phyloP scores from a whole-genome alignment of 2,888 invertebrate species.

The Polyploca ridens region DNA sequence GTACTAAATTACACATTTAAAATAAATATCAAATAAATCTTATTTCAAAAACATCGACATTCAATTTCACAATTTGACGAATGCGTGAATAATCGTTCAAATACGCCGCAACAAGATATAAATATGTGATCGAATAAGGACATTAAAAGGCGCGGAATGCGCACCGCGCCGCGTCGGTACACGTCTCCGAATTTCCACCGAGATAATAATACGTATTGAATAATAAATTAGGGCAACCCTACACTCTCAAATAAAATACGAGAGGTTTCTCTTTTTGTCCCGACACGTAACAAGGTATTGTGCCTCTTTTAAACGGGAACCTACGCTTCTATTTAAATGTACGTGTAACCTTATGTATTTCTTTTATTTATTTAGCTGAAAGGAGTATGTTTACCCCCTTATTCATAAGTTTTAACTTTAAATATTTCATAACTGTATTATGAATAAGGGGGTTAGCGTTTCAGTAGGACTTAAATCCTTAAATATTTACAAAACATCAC shows the following conservation, averaged over 20 bases:
- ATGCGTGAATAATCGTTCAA: not conserved
- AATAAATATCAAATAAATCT: not conserved
- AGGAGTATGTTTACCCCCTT: too few species aligned
- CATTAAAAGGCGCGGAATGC: slow-evolving; percentile 2
- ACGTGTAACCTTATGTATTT: too few species aligned
- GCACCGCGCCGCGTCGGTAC: not conserved
- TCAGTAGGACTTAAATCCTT: too few species aligned
- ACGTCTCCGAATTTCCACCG: slow-evolving; percentile 1
- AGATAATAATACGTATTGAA: slow-evolving; percentile 6
- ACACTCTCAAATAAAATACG: not conserved
- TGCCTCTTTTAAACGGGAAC: not conserved
- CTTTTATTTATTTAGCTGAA: too few species aligned
- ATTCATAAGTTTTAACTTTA: too few species aligned
- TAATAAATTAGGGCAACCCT: not conserved
- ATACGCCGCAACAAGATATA: not conserved
- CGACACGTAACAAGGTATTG: not conserved
- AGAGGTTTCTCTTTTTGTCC: not conserved
- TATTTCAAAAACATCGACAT: not conserved
- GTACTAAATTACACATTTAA: too few species aligned
- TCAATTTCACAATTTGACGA: not conserved
- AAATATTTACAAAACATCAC: too few species aligned
- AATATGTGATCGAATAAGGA: not conserved
- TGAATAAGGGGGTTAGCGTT: too few species aligned
- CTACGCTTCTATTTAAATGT: not conserved
- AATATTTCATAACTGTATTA: too few species aligned